Evolutionary conservation across 2,888 invertebrate genomes (phyloP).

Genomic region (Philonicus albiceps): DNA sequence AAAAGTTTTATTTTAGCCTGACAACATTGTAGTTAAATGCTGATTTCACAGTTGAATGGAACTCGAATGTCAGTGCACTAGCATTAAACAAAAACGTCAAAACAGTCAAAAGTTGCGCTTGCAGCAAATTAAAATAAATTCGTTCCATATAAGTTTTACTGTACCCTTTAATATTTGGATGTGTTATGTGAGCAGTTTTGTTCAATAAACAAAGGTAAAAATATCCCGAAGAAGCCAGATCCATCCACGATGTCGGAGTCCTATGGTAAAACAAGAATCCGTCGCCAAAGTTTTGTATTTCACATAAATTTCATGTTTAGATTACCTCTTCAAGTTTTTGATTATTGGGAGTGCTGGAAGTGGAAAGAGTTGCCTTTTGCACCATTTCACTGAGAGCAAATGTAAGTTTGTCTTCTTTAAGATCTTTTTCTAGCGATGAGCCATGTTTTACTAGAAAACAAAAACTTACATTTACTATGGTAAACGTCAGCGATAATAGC

Average conservation of each 20-base stretch:
- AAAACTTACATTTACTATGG: background rate
- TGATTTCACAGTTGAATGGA: background rate
- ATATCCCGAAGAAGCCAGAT: background rate
- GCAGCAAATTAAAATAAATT: background rate
- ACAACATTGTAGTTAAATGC: background rate
- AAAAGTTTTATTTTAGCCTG: background rate
- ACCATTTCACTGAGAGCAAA: constrained; percentile 86
- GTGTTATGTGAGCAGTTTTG: background rate
- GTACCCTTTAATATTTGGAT: background rate
- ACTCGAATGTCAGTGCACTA: background rate
- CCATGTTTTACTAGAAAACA: background rate
- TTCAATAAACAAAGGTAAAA: background rate
- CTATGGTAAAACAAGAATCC: constrained; percentile 14
- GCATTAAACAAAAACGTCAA: background rate
- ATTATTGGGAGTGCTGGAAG: constrained; percentile 86
- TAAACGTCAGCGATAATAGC: background rate
- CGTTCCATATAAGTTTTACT: background rate
- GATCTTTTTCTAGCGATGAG: background rate
- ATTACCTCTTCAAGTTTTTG: constrained; percentile 85
- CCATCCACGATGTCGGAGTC: constrained; percentile 19
- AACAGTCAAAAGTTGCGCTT: background rate
- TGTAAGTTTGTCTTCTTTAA: constrained; percentile 68
- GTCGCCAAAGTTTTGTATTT: background rate
- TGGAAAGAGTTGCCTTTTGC: constrained; percentile 83
- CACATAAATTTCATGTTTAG: constrained; percentile 63